Percentiles rank a stretch among this genome's conserved stretches.
Evolutionary conservation across 2,797 vertebrate species (phyloP).

Genomic region (Lophotriccus pileatus): DNA sequence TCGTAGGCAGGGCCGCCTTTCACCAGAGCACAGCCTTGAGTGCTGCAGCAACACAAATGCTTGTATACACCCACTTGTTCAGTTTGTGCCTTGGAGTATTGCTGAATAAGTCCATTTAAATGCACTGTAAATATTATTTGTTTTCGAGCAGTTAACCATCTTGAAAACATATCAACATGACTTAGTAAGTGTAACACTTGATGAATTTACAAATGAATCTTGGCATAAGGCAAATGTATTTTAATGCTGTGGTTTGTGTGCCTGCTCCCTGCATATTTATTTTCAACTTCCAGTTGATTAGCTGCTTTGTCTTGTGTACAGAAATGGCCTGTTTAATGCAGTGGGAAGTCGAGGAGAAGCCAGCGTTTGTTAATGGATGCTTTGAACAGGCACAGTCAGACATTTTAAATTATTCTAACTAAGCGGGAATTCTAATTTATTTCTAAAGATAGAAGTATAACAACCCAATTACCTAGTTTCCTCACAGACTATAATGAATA

Average conservation of each 20-base stretch:
- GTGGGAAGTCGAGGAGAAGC: not conserved
- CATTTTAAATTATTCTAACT: constrained; percentile 49
- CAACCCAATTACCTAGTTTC: constrained; percentile 50
- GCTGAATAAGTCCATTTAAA: not conserved
- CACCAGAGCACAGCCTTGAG: not conserved
- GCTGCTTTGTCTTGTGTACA: constrained; percentile 15
- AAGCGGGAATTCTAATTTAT: constrained; percentile 57
- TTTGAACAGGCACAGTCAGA: constrained; percentile 38
- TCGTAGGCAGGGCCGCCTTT: not conserved
- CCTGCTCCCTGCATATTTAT: constrained; percentile 43
- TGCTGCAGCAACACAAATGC: not conserved
- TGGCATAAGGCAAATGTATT: constrained; percentile 34
- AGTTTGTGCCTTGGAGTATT: not conserved
- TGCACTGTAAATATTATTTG: constrained; percentile 21
- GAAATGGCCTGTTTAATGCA: constrained; percentile 54
- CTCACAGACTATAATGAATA: constrained; percentile 18
- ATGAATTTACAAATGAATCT: constrained; percentile 28
- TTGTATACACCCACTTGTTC: not conserved
- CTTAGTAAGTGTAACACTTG: constrained; percentile 33
- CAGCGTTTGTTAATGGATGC: constrained; percentile 23
- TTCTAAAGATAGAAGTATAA: constrained; percentile 50
- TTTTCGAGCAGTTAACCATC: constrained; percentile 21
- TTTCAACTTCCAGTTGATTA: constrained; percentile 43
- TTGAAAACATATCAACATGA: constrained; percentile 11
- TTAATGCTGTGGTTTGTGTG: constrained; percentile 17